A percentile compares a stretch with the other conserved stretches of the same genome.
These are phyloP conservation scores for Himantopus leucocephalus DNA, from an alignment of 2,113 vertebrate genomes.

Conservation along the genomic window DNA sequence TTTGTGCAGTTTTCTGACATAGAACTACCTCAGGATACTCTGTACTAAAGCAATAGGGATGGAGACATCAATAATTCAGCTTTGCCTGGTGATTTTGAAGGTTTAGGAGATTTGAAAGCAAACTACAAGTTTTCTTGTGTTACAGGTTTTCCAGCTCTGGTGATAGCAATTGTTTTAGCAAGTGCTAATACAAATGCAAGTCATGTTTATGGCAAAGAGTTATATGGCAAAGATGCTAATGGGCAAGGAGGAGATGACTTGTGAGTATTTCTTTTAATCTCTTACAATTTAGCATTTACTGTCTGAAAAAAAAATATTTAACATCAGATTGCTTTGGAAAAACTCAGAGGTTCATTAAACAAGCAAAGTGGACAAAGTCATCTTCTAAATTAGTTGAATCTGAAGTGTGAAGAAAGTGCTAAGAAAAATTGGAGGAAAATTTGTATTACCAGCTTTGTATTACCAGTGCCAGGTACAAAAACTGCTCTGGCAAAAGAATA, in stretches of 20 bases:
- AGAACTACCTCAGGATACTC: neutral
- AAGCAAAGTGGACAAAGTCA: neutral
- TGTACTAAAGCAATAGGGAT: neutral
- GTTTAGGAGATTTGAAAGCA: neutral
- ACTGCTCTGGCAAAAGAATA: neutral
- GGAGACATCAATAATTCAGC: neutral
- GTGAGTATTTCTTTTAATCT: slow-evolving; percentile 78
- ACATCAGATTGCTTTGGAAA: neutral
- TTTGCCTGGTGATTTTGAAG: neutral
- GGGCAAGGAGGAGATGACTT: slow-evolving; percentile 82
- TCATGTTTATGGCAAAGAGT: slow-evolving; percentile 76
- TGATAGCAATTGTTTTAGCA: slow-evolving; percentile 82
- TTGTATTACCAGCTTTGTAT: neutral
- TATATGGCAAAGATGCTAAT: slow-evolving; percentile 67
- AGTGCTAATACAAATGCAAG: slow-evolving; percentile 74
- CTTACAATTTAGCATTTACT: neutral
- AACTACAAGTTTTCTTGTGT: slow-evolving; percentile 3
- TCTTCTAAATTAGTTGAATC: neutral
- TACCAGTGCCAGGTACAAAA: neutral
- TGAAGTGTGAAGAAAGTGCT: neutral
- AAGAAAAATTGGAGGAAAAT: neutral
- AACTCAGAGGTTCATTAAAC: neutral
- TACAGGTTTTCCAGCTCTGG: slow-evolving; percentile 88
- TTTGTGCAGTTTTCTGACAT: neutral
- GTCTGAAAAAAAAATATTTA: neutral